phyloP scores from a whole-genome alignment of 2,113 vertebrate species.

The Dasyprocta punctata region DNA sequence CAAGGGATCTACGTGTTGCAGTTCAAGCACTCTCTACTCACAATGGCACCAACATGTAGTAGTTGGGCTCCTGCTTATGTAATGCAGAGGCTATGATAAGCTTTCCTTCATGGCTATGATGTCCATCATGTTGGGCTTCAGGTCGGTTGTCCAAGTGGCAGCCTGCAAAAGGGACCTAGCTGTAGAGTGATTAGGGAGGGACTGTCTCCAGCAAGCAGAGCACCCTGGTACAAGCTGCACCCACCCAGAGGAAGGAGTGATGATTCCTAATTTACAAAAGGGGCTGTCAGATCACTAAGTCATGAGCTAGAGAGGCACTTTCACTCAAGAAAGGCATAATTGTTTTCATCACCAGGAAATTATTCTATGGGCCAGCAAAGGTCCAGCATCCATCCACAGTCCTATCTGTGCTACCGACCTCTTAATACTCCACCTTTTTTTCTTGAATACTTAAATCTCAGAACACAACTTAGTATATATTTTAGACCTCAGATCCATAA shows the following conservation, averaged over 20 bases:
- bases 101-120: background rate
- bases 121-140: background rate
- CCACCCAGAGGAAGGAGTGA: background rate
- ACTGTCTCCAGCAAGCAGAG: background rate
- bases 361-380: background rate
- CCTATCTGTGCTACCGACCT: background rate
- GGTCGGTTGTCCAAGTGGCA: background rate
- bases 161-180: background rate
- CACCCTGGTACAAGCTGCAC: background rate
- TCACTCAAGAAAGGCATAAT: background rate
- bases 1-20: background rate
- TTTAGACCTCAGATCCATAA: background rate
- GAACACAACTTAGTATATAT: background rate
- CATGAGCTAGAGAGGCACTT: background rate
- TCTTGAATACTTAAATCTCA: background rate
- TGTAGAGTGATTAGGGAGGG: background rate
- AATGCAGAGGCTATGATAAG: background rate
- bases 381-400: background rate
- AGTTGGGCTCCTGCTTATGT: background rate
- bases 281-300: background rate
- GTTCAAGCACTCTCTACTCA: conserved; percentile 1
- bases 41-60: background rate
- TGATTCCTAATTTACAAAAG: background rate
- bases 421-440: background rate
- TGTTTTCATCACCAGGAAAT: conserved; percentile 14